Percentiles rank a stretch among this genome's conserved stretches.
phyloP scores from a whole-genome alignment of 2,113 vertebrate genomes.

The Dicaeum eximium region DNA sequence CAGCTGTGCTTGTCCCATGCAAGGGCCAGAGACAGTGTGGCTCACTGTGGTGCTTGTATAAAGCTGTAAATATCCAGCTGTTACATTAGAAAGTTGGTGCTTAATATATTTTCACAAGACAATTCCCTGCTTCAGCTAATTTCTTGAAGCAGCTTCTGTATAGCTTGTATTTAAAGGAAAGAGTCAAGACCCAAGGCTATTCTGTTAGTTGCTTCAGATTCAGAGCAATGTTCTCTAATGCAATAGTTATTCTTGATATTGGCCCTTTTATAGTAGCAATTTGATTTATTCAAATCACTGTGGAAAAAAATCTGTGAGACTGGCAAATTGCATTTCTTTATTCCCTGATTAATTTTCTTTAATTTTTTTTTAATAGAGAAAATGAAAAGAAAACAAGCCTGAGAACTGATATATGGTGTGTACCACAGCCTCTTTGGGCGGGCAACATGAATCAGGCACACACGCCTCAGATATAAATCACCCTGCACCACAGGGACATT shows the following conservation, averaged over 20 bases:
- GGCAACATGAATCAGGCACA: not conserved
- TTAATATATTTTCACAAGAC: not conserved
- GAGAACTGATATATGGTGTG: not conserved
- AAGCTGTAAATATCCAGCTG: constrained; percentile 17
- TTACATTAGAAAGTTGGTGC: not conserved
- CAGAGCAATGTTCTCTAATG: not conserved
- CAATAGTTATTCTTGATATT: not conserved
- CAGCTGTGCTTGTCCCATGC: not conserved
- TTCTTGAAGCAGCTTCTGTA: not conserved
- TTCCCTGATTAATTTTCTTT: not conserved
- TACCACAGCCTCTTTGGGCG: not conserved
- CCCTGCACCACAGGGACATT: not conserved
- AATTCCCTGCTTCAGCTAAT: not conserved
- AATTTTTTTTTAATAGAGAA: not conserved
- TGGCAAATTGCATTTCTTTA: not conserved
- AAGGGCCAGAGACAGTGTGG: not conserved
- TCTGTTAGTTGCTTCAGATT: not conserved
- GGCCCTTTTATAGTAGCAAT: not conserved
- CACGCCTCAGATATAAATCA: constrained; percentile 28
- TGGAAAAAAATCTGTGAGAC: not conserved
- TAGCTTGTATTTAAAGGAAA: not conserved
- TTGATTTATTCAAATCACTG: not conserved
- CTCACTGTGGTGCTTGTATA: not conserved
- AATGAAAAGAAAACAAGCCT: constrained; percentile 17
- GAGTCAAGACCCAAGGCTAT: not conserved